Conservation (phyloP, 1,140 invertebrate species). For the Drosophila ananassae region DNA sequence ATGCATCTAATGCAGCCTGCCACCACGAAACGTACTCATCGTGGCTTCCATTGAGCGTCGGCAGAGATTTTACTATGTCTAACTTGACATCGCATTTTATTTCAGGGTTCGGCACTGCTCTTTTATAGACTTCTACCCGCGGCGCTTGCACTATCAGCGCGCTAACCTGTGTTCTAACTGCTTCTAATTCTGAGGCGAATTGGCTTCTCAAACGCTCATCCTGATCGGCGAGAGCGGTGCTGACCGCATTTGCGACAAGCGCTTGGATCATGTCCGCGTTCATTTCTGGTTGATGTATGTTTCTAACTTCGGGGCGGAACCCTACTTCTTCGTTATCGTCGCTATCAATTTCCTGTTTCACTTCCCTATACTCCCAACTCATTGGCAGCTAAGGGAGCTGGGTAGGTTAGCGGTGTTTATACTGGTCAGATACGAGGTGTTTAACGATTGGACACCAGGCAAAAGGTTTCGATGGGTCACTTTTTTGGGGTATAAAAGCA, state of each 20-base stretch:
- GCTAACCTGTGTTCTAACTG: conserved; percentile 5
- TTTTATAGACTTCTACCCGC: conserved; percentile 1
- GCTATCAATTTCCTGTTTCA: too few relatives aligned
- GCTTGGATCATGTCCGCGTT: conserved; percentile 12
- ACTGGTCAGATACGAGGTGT: background rate
- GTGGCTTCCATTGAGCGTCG: background rate
- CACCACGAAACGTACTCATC: too few relatives aligned
- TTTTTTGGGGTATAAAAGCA: background rate
- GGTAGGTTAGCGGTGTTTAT: background rate
- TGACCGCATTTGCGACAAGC: conserved; percentile 17
- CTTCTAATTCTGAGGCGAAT: conserved; percentile 1
- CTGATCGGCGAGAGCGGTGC: background rate
- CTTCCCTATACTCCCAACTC: too few relatives aligned
- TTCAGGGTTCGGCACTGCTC: background rate
- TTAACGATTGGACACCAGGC: conserved; percentile 3
- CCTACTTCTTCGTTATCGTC: too few relatives aligned
- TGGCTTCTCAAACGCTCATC: conserved; percentile 2
- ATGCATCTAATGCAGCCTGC: too few relatives aligned
- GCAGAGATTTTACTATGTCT: background rate
- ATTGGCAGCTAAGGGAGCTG: background rate
- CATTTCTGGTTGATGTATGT: too few relatives aligned
- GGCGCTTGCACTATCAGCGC: conserved; percentile 6
- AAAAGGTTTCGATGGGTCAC: background rate
- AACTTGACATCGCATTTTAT: conserved; percentile 1
- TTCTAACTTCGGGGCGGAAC: too few relatives aligned